These are phyloP conservation scores for Anhinga rufa DNA, from an alignment of 2,113 vertebrate genomes.

Conservation along the genomic window DNA sequence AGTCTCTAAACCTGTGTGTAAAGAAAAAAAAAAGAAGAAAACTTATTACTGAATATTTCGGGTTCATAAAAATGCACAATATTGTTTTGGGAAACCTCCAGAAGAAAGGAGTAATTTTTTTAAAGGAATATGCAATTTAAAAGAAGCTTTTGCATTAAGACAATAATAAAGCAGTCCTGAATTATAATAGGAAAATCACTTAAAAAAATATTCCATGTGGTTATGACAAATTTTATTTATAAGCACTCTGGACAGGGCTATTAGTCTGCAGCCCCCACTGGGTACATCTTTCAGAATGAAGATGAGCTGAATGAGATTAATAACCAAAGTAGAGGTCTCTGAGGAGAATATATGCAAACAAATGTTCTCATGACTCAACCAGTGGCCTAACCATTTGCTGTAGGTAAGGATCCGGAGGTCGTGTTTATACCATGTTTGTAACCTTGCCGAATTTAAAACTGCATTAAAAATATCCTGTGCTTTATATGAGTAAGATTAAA, in stretches of 20 bases:
- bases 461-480: not conserved
- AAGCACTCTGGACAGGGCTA: not conserved
- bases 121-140: not conserved
- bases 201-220: not conserved
- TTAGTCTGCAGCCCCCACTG: not conserved
- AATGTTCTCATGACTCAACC: not conserved
- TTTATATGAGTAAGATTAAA: not conserved
- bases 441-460: not conserved
- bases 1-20: not conserved
- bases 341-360: not conserved
- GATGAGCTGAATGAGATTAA: not conserved
- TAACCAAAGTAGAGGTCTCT: not conserved
- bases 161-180: not conserved
- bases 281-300: not conserved
- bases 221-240: not conserved
- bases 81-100: not conserved
- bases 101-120: not conserved
- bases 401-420: not conserved
- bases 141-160: not conserved
- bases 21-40: not conserved
- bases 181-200: not conserved
- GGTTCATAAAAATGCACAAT: not conserved
- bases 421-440: not conserved
- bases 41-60: not conserved
- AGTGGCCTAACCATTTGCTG: not conserved